Evolutionary conservation across 2,797 vertebrate species (phyloP), one percentile per base, ranked within the genome.

Genomic region (Crenuchus spilurus): DNA sequence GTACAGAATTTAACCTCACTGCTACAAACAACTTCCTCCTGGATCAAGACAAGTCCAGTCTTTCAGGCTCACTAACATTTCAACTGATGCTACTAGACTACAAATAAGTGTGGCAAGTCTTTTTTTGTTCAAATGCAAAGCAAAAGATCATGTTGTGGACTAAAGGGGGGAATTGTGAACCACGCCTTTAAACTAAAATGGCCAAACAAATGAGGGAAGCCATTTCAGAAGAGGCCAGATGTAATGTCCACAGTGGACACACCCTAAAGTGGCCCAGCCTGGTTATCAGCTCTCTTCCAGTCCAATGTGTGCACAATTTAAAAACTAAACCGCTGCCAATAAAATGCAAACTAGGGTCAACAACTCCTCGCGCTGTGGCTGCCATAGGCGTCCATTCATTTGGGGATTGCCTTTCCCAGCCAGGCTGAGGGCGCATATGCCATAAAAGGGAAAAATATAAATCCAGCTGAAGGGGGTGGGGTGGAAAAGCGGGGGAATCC

Each of bases 361-460:
- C 28, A 52, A 87, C 85, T 87, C 81, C 78, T 84, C 77, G 35
- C 28, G 20, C 31, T n/a, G 41, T 61, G 60, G 41, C 70, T 65
- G 28, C 70, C 62, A 35, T 11, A 58, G 54, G 10, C 62, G 79
- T 84, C 86, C 87, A 85, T 91, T 92, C 88, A 91, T 89, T 88
- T 82, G 79, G 31, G 61, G 77, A 54, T 30, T 88, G 73, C 86
- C 87, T 88, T 88, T 86, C 85, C 76, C 71, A 75, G 83, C 76
- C 75, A 52, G 78, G 84, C 84, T 81, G 75, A 84, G 72, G 81
- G 81, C 84, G 28, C 41, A 31, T 22, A 84, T 13, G 85, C 91
- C 93, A 91, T 93, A 92, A 91, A 93, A 92, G 91, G 92, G 72
- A 87, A 91, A 88, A 86, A 84, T 84, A 83, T 91, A 92, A 90